A percentile compares a stretch with the other conserved stretches of the same genome.
These are phyloP conservation scores for Magallana ariakensis DNA, from an alignment of 1,140 invertebrate species.

Conservation along the genomic window DNA sequence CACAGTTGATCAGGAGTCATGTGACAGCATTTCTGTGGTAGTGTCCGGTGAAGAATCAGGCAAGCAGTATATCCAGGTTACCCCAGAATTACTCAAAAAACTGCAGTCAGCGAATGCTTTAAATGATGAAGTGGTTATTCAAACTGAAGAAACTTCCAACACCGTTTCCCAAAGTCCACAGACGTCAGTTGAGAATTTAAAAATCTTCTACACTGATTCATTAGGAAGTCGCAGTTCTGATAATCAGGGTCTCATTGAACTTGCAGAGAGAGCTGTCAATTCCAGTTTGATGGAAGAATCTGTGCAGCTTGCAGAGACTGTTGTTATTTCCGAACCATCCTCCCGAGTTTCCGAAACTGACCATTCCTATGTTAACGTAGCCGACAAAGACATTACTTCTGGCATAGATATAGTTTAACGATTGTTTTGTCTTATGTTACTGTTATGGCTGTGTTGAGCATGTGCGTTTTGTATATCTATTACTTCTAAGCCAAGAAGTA, in stretches of 20 bases:
- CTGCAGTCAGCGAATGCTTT: background rate
- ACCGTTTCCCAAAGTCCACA: background rate
- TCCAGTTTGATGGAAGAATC: background rate
- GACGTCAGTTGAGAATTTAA: background rate
- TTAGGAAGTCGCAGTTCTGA: background rate
- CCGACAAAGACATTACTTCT: background rate
- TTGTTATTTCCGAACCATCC: background rate
- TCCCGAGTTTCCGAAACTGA: background rate
- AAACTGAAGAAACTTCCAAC: background rate
- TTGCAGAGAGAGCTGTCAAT: background rate
- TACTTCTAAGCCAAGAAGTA: too few species aligned
- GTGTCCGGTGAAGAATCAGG: conserved; percentile 8
- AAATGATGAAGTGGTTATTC: background rate
- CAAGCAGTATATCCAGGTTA: conserved; percentile 1
- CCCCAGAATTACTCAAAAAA: background rate
- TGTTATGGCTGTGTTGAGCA: too few species aligned
- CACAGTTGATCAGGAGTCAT: background rate
- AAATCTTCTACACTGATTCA: background rate
- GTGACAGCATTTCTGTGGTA: background rate
- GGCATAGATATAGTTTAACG: background rate
- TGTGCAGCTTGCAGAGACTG: background rate
- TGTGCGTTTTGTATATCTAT: too few species aligned
- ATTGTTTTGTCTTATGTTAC: too few species aligned
- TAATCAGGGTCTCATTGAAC: background rate
- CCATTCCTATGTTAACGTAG: conserved; percentile 8